Percentiles rank a stretch among this genome's conserved stretches.
These are phyloP conservation scores for Siderastrea radians DNA, from an alignment of 92 coral and sea anemone species.

Conservation along the genomic window DNA sequence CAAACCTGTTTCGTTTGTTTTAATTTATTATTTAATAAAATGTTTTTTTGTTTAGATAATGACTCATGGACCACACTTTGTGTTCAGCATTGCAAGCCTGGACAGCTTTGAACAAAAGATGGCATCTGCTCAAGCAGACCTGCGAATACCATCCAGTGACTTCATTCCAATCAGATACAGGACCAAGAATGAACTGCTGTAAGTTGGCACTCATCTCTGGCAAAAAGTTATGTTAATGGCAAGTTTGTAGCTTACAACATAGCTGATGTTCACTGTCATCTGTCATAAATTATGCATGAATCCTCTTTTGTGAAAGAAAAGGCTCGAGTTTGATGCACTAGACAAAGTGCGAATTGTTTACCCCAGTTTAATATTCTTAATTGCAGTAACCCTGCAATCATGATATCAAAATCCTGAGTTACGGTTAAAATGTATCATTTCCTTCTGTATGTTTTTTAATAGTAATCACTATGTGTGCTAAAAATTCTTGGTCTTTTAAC, in stretches of 20 bases:
- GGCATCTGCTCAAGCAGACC: slow-evolving; percentile 88
- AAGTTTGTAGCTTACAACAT: not conserved
- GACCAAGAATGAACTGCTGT: slow-evolving; percentile 94
- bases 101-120: slow-evolving; percentile 97
- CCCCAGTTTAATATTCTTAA: no score
- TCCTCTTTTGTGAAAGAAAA: no score
- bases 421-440: no score
- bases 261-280: not conserved
- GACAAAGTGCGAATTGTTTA: no score
- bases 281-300: no score
- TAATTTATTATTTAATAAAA: not conserved
- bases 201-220: slow-evolving; percentile 28
- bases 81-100: slow-evolving; percentile 92
- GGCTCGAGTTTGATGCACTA: no score
- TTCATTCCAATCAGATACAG: slow-evolving; percentile 90
- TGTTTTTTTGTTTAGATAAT: slow-evolving; percentile 45
- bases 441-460: no score
- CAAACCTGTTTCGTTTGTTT: not conserved
- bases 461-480: no score
- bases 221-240: not conserved
- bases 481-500: not conserved
- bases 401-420: no score
- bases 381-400: no score
- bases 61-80: slow-evolving; percentile 96
- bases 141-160: slow-evolving; percentile 85